A percentile compares a stretch with the other conserved stretches of the same genome.
Conservation (phyloP, 2,888 invertebrate genomes). For the Eupithecia exiguata region DNA sequence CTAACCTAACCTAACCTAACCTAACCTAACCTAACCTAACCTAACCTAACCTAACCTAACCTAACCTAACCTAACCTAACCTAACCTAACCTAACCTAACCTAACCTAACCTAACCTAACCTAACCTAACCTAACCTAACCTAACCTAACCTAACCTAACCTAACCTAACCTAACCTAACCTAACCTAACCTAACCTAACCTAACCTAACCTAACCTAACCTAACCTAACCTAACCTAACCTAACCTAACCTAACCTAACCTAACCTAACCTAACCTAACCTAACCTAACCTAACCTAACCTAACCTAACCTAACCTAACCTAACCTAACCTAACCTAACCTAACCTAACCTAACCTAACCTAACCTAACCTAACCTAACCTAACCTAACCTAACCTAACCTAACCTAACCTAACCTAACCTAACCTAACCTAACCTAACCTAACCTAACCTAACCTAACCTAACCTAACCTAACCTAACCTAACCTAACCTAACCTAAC, state of each 20-base stretch:
- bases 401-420: slow-evolving; percentile 41
- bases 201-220: slow-evolving; percentile 27
- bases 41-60: slow-evolving; percentile 26
- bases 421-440: slow-evolving; percentile 40
- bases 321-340: slow-evolving; percentile 38
- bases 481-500: slow-evolving; percentile 45
- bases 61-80: slow-evolving; percentile 32
- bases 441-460: slow-evolving; percentile 41
- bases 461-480: slow-evolving; percentile 40
- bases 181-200: too few species aligned
- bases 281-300: slow-evolving; percentile 42
- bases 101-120: slow-evolving; percentile 37
- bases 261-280: slow-evolving; percentile 40
- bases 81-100: slow-evolving; percentile 38
- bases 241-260: slow-evolving; percentile 38
- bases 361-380: slow-evolving; percentile 41
- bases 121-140: slow-evolving; percentile 38
- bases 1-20: slow-evolving; percentile 35
- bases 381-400: slow-evolving; percentile 40
- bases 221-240: slow-evolving; percentile 44
- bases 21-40: slow-evolving; percentile 32
- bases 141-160: slow-evolving; percentile 37
- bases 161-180: too few species aligned
- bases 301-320: slow-evolving; percentile 42
- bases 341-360: slow-evolving; percentile 43